Base-by-base conservation (phyloP, 2,797 vertebrate genomes). In the Phoebastria nigripes region DNA sequence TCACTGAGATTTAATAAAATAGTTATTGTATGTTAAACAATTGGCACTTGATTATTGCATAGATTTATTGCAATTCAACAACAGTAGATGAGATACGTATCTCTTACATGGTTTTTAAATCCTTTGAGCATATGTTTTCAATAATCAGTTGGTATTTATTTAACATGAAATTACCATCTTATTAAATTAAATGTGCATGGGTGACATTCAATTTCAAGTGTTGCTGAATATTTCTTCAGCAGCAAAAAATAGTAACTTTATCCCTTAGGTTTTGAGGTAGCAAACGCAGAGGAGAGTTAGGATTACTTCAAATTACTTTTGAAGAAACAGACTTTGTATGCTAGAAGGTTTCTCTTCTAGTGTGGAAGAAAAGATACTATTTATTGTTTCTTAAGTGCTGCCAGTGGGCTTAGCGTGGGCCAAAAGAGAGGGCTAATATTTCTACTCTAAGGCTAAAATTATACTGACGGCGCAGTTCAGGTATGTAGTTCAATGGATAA, bases 81-180 rank as follows among this genome's bases (percentile, higher is more conserved):
- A 93, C 89, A 73, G 72, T 78, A 89, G 92, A 95, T 62, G 92
- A 96, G 95, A 97, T 92, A 66, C 1, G 0, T 92, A 95, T 94
- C 95, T 97, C 85, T 93, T 86, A 93, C 51, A 47, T 56, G 85
- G 65, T 70, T 95, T 94, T 91, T 77, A 94, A 96, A 95, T 93
- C 94, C 79, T 93, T 79, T 90, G 72, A 92, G 87, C 95, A 95
- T 79, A 82, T 93, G 93, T 88, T 97, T 95, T 85, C 91, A 96
- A 96, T 97, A 96, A 90, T 91, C 94, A 85, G 87, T 73, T 79
- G 82, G 76, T 96, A 96, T 96, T 97, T 96, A 93, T 96, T 96
- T 95, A 96, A 97, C 93, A 96, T 93, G 90, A 94, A 97, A 97
- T 96, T 97, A 96, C 96, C 89, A 92, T 97, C 95, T 89, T 95